These are phyloP conservation scores for Aplocera efformata DNA, from an alignment of 2,888 invertebrate genomes.

Conservation along the genomic window DNA sequence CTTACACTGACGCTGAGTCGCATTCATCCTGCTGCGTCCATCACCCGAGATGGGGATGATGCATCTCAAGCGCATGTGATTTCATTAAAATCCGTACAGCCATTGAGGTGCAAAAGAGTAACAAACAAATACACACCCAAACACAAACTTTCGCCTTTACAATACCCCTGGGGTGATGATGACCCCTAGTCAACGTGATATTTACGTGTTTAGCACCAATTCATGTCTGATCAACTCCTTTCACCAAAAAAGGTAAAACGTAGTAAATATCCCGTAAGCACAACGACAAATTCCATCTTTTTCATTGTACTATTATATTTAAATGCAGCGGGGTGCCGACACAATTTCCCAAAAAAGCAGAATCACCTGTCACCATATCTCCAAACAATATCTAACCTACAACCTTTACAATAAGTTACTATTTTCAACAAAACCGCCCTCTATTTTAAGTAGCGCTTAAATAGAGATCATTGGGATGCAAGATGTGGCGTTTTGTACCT, in stretches of 20 bases:
- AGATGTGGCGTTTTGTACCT: conserved; percentile 31
- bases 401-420: conserved; percentile 24
- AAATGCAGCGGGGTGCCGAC: conserved; percentile 56
- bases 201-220: conserved; percentile 1
- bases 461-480: conserved; percentile 50
- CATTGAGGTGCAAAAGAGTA: no score
- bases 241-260: conserved; percentile 37
- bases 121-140: no score
- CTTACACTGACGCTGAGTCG: no score
- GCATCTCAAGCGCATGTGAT: no score
- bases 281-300: conserved; percentile 56
- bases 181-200: no score
- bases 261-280: conserved; percentile 37
- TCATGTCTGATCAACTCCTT: conserved; percentile 35
- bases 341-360: conserved; percentile 54
- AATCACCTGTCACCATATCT: conserved; percentile 44
- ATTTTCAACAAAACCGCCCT: conserved; percentile 31
- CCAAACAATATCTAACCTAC: conserved; percentile 35
- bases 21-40: no score
- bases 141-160: no score
- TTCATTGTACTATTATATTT: conserved; percentile 63
- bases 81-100: no score
- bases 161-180: no score
- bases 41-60: no score
- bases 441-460: conserved; percentile 50